Percentiles rank a stretch among this genome's conserved stretches.
Conservation (phyloP, 2,797 vertebrate genomes). For the Apodemus agrarius region DNA sequence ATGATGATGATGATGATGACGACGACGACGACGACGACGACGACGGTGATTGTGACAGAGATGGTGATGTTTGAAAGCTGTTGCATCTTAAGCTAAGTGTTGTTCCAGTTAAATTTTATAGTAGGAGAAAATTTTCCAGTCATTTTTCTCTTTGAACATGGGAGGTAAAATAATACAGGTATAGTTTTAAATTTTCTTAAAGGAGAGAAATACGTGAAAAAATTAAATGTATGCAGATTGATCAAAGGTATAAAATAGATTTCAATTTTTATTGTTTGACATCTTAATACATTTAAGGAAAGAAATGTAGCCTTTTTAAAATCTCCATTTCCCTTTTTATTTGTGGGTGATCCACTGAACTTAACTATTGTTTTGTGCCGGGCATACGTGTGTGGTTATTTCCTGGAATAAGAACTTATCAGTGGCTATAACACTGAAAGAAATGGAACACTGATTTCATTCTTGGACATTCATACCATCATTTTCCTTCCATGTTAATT, state of each 20-base stretch:
- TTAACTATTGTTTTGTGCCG: not conserved
- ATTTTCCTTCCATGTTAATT: not conserved
- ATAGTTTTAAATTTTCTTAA: not conserved
- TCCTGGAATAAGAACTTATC: not conserved
- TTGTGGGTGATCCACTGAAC: too few species aligned
- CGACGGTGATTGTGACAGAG: not conserved
- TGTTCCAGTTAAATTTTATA: not conserved
- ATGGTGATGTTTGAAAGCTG: not conserved
- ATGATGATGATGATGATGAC: not conserved
- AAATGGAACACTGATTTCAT: not conserved
- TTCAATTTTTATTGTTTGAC: not conserved
- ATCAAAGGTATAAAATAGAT: not conserved
- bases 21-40: not conserved
- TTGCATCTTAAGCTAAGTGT: not conserved
- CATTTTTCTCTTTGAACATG: not conserved
- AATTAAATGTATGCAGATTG: not conserved
- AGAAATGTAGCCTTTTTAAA: not conserved
- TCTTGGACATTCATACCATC: not conserved
- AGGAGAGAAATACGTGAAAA: not conserved
- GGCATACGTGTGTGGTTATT: not conserved
- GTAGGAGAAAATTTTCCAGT: not conserved
- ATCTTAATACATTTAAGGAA: not conserved
- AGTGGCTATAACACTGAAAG: not conserved
- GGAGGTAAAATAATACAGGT: not conserved
- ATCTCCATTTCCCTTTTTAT: not conserved